phyloP scores from a whole-genome alignment of 2,888 invertebrate genomes.

The Dendrolimus pini region DNA sequence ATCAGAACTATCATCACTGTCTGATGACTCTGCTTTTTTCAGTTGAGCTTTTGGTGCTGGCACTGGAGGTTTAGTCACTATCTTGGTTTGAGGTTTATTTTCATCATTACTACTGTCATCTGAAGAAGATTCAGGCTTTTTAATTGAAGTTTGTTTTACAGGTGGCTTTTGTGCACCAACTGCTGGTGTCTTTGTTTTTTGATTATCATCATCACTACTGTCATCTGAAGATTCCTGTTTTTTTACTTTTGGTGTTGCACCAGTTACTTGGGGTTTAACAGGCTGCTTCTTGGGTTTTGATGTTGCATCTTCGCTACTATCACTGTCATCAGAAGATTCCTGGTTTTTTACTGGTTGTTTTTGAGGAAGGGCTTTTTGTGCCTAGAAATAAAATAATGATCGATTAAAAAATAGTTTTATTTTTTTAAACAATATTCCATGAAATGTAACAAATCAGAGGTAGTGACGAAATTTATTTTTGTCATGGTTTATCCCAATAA shows the following conservation, averaged over 20 bases:
- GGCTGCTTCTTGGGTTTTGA: constrained; percentile 13
- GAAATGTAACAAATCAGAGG: constrained; percentile 37
- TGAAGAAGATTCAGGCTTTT: constrained; percentile 15
- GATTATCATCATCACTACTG: constrained; percentile 26
- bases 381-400: constrained; percentile 8
- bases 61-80: constrained; percentile 18
- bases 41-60: constrained; percentile 32
- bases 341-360: constrained; percentile 23
- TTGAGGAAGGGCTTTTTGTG: constrained; percentile 15
- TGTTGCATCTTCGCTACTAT: constrained; percentile 30
- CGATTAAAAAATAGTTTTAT: neutral
- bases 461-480: constrained; percentile 51
- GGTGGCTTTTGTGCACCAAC: neutral
- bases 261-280: constrained; percentile 3
- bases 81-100: neutral
- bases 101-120: constrained; percentile 25
- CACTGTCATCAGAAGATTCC: constrained; percentile 20
- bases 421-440: neutral
- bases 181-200: constrained; percentile 16
- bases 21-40: constrained; percentile 32
- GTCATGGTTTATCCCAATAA: neutral
- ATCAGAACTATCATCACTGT: constrained; percentile 42
- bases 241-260: constrained; percentile 6
- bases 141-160: constrained; percentile 8
- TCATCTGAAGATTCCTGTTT: constrained; percentile 27